phyloP scores from a whole-genome alignment of 2,797 vertebrate species.

The Alectoris magna region DNA sequence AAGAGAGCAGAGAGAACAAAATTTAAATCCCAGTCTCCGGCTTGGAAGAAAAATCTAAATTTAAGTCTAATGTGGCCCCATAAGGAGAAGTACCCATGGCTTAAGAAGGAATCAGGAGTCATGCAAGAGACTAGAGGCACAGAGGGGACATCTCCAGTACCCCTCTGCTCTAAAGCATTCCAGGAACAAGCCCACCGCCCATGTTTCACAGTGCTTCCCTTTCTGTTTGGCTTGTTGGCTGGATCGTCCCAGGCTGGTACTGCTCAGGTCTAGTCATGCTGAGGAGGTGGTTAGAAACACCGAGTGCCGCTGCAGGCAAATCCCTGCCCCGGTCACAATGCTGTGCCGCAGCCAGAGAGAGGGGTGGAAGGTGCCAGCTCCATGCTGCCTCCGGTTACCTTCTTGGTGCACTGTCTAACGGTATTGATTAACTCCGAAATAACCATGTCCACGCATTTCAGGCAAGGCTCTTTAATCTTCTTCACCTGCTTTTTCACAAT shows the following conservation, averaged over 20 bases:
- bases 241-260: constrained; percentile 31
- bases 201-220: background rate
- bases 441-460: constrained; percentile 99
- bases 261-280: constrained; percentile 82
- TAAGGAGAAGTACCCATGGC: background rate
- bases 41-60: constrained; percentile 4
- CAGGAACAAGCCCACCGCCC: background rate
- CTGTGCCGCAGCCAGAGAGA: constrained; percentile 66
- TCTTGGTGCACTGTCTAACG: constrained; percentile 99
- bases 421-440: constrained; percentile 99
- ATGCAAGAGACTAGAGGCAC: background rate
- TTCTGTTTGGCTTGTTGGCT: constrained; percentile 75
- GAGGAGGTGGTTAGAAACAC: constrained; percentile 70
- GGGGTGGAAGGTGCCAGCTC: constrained; percentile 64
- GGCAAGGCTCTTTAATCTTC: constrained; percentile 99
- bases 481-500: constrained; percentile 99
- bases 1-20: background rate
- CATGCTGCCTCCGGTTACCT: constrained; percentile 88
- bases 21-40: background rate
- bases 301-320: constrained; percentile 64
- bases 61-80: background rate
- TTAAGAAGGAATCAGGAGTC: background rate
- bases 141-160: background rate
- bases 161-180: background rate
- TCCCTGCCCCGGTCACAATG: constrained; percentile 54